Conservation (phyloP, 2,797 vertebrate species). For the Myotis pilosus region DNA sequence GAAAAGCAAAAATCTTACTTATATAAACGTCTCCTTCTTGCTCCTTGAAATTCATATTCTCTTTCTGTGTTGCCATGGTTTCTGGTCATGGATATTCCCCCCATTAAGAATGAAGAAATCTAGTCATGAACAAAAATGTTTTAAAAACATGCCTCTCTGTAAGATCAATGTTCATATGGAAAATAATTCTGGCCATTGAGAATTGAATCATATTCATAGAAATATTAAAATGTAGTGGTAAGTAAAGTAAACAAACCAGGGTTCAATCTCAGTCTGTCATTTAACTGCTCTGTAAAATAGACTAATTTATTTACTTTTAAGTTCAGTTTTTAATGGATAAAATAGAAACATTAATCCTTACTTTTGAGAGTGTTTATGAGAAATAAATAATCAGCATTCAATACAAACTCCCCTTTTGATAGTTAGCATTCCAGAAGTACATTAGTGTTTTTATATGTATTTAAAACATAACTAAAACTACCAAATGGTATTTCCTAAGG, state of each 20-base stretch:
- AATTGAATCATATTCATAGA: conserved; percentile 24
- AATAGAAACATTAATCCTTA: background rate
- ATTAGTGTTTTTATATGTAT: background rate
- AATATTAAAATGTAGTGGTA: conserved; percentile 31
- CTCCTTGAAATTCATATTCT: conserved; percentile 57
- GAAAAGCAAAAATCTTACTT: conserved; percentile 37
- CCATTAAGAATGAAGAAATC: conserved; percentile 9
- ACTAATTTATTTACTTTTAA: conserved; percentile 1
- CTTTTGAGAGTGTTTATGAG: conserved; percentile 30
- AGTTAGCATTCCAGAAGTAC: background rate
- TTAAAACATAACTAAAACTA: conserved; percentile 19
- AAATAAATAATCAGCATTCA: conserved; percentile 18
- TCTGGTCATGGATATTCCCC: conserved; percentile 55
- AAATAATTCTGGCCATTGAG: background rate
- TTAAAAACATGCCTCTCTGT: background rate
- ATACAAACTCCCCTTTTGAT: background rate
- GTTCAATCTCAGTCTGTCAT: background rate
- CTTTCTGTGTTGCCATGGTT: conserved; percentile 63
- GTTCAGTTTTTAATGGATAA: background rate
- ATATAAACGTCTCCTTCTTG: conserved; percentile 37
- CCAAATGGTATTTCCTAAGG: background rate
- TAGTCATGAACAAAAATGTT: conserved; percentile 36
- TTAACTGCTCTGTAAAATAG: background rate
- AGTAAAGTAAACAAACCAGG: background rate
- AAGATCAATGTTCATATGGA: background rate